Conservation (phyloP, 2,113 vertebrate species). For the Eurypyga helias region DNA sequence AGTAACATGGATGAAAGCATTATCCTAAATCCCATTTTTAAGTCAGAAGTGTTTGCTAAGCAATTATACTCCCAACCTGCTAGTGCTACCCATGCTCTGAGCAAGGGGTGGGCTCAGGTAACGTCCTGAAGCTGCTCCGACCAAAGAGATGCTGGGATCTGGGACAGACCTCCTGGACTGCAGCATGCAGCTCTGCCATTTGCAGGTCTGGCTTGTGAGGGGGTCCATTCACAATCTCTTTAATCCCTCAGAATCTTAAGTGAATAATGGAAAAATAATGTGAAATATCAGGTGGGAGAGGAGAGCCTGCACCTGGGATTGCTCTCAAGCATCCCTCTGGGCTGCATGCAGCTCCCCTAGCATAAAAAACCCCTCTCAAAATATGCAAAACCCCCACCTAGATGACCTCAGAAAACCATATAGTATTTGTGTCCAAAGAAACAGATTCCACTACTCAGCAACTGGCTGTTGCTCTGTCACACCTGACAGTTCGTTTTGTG, state of each 20-base stretch:
- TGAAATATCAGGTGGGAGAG: background rate
- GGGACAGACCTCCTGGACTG: background rate
- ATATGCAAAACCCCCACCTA: fast-evolving
- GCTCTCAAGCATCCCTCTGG: background rate
- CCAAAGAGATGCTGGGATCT: background rate
- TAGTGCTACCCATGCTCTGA: background rate
- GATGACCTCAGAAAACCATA: background rate
- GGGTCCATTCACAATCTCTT: no score
- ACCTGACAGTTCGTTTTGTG: background rate
- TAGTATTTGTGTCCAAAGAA: background rate
- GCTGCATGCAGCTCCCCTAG: background rate
- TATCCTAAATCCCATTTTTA: slow-evolving; percentile 19
- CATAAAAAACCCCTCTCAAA: background rate
- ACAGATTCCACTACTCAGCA: background rate
- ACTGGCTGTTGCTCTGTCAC: background rate
- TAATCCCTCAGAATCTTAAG: background rate
- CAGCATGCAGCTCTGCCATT: background rate
- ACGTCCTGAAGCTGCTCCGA: background rate
- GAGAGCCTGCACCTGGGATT: background rate
- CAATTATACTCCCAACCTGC: background rate
- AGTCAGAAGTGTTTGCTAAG: slow-evolving; percentile 4
- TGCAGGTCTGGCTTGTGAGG: background rate
- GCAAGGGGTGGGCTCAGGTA: background rate
- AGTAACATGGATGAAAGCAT: background rate
- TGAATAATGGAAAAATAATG: background rate